Percentiles rank a stretch among this genome's conserved stretches.
Conservation (phyloP, 2,797 vertebrate species). For the Enoplosus armatus region DNA sequence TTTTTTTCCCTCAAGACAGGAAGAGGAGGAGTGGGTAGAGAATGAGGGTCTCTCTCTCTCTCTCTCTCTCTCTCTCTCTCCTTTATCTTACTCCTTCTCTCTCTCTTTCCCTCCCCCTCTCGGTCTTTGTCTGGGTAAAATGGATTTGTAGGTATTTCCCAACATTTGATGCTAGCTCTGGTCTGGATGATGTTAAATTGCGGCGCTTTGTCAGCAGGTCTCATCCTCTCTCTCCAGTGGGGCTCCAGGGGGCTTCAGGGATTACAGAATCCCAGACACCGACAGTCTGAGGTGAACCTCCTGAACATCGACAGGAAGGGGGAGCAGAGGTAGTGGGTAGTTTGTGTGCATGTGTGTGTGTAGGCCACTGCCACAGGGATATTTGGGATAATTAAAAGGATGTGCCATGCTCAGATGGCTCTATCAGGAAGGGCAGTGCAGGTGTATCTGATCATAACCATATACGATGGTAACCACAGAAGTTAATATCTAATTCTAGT, state of each 20-base stretch:
- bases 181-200: slow-evolving; percentile 31
- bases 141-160: slow-evolving; percentile 60
- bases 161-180: slow-evolving; percentile 41
- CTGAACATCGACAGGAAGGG: slow-evolving; percentile 14
- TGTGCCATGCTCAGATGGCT: slow-evolving; percentile 3
- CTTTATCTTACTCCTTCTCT: slow-evolving; percentile 3
- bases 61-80: slow-evolving; percentile 7
- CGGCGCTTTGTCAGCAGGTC: slow-evolving; percentile 6
- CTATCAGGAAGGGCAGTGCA: slow-evolving; percentile 15
- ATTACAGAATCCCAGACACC: slow-evolving; percentile 42
- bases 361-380: slow-evolving; percentile 6
- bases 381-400: slow-evolving; percentile 31
- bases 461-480: neutral
- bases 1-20: slow-evolving; percentile 21
- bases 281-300: slow-evolving; percentile 26
- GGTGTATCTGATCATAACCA: slow-evolving; percentile 24
- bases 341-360: slow-evolving; percentile 1
- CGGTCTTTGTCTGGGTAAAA: slow-evolving; percentile 28
- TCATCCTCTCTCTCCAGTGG: neutral
- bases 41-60: slow-evolving; percentile 25
- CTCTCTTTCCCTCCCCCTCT: slow-evolving; percentile 17
- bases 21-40: slow-evolving; percentile 29
- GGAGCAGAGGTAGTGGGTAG: neutral
- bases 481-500: neutral
- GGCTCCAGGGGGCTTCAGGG: slow-evolving; percentile 24